A percentile compares a stretch with the other conserved stretches of the same genome.
Conservation (phyloP, 2,797 vertebrate genomes). For the Oreochromis grahami region DNA sequence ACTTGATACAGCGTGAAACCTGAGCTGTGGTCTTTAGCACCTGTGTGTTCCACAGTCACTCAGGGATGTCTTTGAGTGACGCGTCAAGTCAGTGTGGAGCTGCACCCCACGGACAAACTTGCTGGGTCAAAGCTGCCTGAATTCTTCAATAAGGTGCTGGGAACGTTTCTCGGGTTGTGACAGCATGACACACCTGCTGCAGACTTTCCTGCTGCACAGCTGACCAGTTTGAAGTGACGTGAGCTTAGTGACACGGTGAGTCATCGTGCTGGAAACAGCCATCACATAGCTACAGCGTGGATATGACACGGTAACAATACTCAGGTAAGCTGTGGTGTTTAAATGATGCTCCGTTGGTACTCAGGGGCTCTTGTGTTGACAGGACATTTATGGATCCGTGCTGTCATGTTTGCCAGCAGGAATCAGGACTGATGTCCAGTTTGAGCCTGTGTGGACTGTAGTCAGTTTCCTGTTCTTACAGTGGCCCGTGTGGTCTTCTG, state of each 20-base stretch:
- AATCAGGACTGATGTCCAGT: neutral
- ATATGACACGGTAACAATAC: neutral
- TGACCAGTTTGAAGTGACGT: neutral
- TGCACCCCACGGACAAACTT: neutral
- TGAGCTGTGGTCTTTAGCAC: neutral
- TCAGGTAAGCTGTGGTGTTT: neutral
- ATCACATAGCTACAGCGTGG: neutral
- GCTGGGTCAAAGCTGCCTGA: neutral
- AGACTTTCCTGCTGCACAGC: neutral
- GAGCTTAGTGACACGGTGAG: neutral
- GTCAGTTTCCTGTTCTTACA: neutral
- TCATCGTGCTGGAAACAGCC: neutral
- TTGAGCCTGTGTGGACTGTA: neutral
- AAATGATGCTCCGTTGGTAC: neutral
- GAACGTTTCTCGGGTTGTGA: accelerated
- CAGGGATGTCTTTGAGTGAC: neutral
- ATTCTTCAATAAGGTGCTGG: neutral
- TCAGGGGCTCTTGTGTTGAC: neutral
- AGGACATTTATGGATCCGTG: neutral
- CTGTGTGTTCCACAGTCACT: neutral
- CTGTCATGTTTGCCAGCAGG: neutral
- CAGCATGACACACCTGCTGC: neutral
- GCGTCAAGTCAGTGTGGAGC: neutral
- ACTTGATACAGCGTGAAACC: neutral
- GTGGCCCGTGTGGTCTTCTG: accelerated